Evolutionary conservation across 2,113 vertebrate species (phyloP).

Genomic region (Microcebus griseorufus): DNA sequence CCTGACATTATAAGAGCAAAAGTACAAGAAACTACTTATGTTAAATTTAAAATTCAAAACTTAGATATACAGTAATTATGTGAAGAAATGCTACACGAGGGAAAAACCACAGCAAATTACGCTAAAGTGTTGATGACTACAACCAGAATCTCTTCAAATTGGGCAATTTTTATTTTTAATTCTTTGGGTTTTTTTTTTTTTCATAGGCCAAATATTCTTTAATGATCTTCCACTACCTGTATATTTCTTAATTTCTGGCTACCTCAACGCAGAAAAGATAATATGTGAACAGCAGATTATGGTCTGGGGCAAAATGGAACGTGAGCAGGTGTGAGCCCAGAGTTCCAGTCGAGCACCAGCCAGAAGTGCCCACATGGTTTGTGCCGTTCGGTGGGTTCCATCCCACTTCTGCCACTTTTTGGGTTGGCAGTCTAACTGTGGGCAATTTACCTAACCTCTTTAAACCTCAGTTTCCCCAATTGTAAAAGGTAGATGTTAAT

Average conservation of each 20-base stretch:
- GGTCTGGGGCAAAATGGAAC: background rate
- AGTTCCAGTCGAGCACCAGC: background rate
- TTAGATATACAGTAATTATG: background rate
- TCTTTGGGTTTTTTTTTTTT: background rate
- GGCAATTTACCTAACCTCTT: background rate
- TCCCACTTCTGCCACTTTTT: background rate
- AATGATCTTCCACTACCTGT: background rate
- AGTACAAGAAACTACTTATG: background rate
- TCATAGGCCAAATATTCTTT: background rate
- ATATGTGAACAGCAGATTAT: background rate
- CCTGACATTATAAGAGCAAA: background rate
- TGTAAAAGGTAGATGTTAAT: background rate
- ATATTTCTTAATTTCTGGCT: background rate
- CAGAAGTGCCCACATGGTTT: fast-evolving
- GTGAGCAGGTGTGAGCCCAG: background rate
- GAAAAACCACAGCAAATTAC: background rate
- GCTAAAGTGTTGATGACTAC: background rate
- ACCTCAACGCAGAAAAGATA: background rate
- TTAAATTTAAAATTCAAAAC: slow-evolving; percentile 12
- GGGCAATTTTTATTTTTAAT: background rate
- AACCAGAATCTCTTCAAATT: background rate
- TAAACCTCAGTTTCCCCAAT: background rate
- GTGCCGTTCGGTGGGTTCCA: background rate
- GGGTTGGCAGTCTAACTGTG: background rate
- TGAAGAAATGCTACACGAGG: background rate